Conservation (phyloP, 2,888 invertebrate species). For the Spodoptera exigua region DNA sequence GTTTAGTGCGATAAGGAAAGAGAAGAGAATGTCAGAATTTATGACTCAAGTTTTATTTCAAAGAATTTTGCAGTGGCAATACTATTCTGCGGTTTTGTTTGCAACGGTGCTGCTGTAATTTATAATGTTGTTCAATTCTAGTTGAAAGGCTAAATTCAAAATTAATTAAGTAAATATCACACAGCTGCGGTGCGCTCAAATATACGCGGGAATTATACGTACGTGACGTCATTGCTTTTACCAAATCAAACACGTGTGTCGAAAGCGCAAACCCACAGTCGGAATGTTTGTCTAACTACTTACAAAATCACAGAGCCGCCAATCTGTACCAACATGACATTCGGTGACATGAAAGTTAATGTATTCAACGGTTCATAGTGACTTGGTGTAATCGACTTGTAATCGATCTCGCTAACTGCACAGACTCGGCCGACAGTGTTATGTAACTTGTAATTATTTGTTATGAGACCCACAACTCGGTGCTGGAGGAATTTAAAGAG, state of each 20-base stretch:
- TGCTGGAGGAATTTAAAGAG: slow-evolving; percentile 35
- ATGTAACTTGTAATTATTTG: slow-evolving; percentile 56
- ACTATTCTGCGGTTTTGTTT: slow-evolving; percentile 45
- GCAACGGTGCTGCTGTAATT: slow-evolving; percentile 18
- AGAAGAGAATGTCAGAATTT: slow-evolving; percentile 44
- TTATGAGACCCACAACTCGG: slow-evolving; percentile 44
- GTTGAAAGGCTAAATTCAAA: slow-evolving; percentile 28
- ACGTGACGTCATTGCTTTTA: slow-evolving; percentile 59
- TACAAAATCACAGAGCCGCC: slow-evolving; percentile 58
- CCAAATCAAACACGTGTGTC: slow-evolving; percentile 62
- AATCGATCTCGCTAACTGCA: slow-evolving; percentile 50
- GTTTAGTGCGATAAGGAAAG: slow-evolving; percentile 38
- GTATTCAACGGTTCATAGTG: slow-evolving; percentile 44
- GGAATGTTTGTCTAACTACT: slow-evolving; percentile 62
- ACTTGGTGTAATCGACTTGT: slow-evolving; percentile 54
- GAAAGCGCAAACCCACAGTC: slow-evolving; percentile 63
- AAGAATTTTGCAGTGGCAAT: slow-evolving; percentile 36
- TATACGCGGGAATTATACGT: slow-evolving; percentile 38
- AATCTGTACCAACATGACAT: slow-evolving; percentile 57
- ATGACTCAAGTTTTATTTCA: slow-evolving; percentile 52
- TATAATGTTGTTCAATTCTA: slow-evolving; percentile 18
- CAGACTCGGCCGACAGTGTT: slow-evolving; percentile 50
- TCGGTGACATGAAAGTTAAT: slow-evolving; percentile 61
- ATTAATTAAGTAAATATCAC: slow-evolving; percentile 42
- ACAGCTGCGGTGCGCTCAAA: slow-evolving; percentile 35